A percentile compares a stretch with the other conserved stretches of the same genome.
Evolutionary conservation across 2,797 vertebrate genomes (phyloP).

Genomic region (Masticophis lateralis): DNA sequence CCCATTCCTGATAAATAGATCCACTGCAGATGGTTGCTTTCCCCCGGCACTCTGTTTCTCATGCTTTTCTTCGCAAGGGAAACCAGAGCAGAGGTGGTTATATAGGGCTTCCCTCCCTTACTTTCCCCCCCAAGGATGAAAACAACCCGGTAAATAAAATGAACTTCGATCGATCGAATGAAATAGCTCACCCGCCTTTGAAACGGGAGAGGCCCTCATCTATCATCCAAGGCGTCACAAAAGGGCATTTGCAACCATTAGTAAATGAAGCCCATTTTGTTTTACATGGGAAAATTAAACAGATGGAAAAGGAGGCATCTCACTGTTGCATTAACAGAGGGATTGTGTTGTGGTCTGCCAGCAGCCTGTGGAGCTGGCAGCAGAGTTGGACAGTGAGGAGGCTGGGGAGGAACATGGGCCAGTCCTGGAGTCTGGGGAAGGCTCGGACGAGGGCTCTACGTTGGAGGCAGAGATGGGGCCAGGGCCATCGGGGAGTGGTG

Average conservation of each 20-base stretch:
- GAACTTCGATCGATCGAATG: conserved; percentile 20
- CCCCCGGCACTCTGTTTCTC: not conserved
- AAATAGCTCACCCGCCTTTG: not conserved
- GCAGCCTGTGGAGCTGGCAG: no score
- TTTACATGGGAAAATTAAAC: conserved; percentile 5
- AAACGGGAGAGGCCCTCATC: conserved; percentile 23
- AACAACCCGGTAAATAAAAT: conserved; percentile 5
- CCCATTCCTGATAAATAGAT: not conserved
- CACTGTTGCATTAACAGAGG: not conserved
- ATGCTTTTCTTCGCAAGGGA: not conserved
- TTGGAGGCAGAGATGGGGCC: no score
- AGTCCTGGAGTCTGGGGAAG: no score
- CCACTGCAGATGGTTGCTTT: not conserved
- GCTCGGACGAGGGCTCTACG: no score
- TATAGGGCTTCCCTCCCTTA: not conserved
- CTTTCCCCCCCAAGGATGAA: conserved; percentile 22
- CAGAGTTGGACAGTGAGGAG: no score
- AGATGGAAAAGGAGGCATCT: not conserved
- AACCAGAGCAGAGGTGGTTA: not conserved
- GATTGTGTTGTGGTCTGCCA: not conserved
- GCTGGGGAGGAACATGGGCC: no score
- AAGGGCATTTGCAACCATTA: conserved; percentile 18
- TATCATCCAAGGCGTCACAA: conserved; percentile 28
- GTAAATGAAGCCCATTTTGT: conserved; percentile 19
- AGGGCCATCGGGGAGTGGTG: no score